Evolutionary conservation across 2,888 invertebrate species (phyloP).

Genomic region (Teinopalpus imperialis): DNA sequence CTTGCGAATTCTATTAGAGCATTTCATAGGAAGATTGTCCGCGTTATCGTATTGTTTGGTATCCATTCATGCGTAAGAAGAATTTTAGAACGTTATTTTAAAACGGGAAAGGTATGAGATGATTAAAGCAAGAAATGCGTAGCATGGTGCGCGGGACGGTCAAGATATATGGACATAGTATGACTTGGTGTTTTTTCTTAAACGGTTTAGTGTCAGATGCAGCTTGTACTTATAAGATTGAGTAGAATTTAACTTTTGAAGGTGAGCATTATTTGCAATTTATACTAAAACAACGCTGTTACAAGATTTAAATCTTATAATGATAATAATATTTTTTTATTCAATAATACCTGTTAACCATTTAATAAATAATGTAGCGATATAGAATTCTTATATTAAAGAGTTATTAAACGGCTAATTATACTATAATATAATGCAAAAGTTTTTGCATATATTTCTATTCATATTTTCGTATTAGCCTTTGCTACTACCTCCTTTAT

Average conservation of each 20-base stretch:
- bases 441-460: too few species aligned
- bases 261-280: background rate
- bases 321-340: too few species aligned
- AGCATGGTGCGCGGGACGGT: slow-evolving; percentile 42
- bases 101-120: slow-evolving; percentile 17
- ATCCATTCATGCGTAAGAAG: slow-evolving; percentile 36
- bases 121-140: slow-evolving; percentile 30
- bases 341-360: too few species aligned
- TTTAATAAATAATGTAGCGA: too few species aligned
- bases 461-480: too few species aligned
- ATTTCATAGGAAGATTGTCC: slow-evolving; percentile 31
- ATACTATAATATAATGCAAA: too few species aligned
- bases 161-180: slow-evolving; percentile 57
- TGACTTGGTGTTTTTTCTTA: slow-evolving; percentile 56
- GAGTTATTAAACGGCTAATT: too few species aligned
- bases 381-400: too few species aligned
- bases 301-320: too few species aligned
- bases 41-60: slow-evolving; percentile 32
- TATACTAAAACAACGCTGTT: too few species aligned
- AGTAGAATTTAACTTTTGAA: too few species aligned
- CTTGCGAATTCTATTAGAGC: slow-evolving; percentile 65
- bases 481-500: too few species aligned
- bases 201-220: slow-evolving; percentile 60
- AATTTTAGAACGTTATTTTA: slow-evolving; percentile 24
- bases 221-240: slow-evolving; percentile 27